These are phyloP conservation scores for Macquaria australasica DNA, from an alignment of 2,113 vertebrate species.

Conservation along the genomic window DNA sequence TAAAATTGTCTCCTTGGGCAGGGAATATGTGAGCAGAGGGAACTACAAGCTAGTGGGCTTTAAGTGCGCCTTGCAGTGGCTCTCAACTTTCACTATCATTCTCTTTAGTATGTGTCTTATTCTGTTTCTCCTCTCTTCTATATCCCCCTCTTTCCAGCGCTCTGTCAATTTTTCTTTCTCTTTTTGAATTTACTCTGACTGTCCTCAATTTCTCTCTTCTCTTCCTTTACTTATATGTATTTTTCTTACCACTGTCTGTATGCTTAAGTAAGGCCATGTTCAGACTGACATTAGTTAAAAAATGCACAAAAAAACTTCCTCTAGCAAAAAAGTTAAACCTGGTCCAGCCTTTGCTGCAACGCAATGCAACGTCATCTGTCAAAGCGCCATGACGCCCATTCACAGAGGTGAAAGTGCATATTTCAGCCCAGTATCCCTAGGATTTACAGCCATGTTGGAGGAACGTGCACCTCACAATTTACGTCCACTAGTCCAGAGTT, in stretches of 20 bases:
- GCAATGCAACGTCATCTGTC: too few species aligned
- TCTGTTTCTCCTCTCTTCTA: not conserved
- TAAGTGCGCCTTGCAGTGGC: constrained; percentile 32
- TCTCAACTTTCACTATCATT: constrained; percentile 21
- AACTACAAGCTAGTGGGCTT: constrained; percentile 6
- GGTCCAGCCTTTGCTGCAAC: too few species aligned
- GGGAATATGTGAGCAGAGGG: constrained; percentile 20
- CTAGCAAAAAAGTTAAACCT: too few species aligned
- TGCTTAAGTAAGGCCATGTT: not conserved
- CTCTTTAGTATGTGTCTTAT: not conserved
- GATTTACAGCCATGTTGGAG: not conserved
- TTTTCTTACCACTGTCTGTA: not conserved
- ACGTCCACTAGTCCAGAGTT: not conserved
- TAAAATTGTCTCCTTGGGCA: constrained; percentile 48
- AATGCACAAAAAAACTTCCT: too few species aligned
- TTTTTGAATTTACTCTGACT: not conserved
- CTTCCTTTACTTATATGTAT: not conserved
- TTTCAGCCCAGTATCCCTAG: not conserved
- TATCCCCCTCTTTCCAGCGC: not conserved
- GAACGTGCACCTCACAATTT: not conserved
- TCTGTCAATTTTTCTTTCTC: not conserved
- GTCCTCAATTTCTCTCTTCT: not conserved
- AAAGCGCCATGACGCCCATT: too few species aligned
- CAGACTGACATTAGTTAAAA: not conserved
- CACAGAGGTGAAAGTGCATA: too few species aligned